phyloP scores from a whole-genome alignment of 2,888 invertebrate species.

The Drosophila suboccidentalis region DNA sequence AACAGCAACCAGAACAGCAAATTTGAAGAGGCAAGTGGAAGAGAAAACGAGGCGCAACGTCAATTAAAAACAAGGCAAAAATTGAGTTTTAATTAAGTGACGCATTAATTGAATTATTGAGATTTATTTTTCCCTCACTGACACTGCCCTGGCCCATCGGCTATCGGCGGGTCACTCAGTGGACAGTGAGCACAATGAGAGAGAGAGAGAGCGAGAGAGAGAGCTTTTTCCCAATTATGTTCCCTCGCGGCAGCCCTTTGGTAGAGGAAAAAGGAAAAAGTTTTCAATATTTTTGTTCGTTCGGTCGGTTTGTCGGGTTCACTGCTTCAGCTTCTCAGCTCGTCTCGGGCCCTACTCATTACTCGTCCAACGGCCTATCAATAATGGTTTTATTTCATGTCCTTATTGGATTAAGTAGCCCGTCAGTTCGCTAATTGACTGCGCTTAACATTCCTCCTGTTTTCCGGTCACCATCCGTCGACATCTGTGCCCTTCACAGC shows the following conservation, averaged over 20 bases:
- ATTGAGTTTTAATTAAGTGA: constrained; percentile 78
- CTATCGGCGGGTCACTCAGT: constrained; percentile 3
- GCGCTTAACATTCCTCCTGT: constrained; percentile 54
- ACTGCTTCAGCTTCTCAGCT: constrained; percentile 15
- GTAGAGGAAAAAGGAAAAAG: constrained; percentile 16
- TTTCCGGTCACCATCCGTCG: constrained; percentile 6
- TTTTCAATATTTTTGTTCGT: constrained; percentile 43
- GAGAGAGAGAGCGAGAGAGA: not conserved
- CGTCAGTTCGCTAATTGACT: constrained; percentile 71
- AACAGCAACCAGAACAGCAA: constrained; percentile 4
- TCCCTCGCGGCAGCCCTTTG: constrained; percentile 30
- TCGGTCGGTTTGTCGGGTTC: constrained; percentile 29
- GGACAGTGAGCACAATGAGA: constrained; percentile 9
- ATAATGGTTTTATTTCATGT: constrained; percentile 71
- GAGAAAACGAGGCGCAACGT: constrained; percentile 58
- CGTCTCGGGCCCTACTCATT: not conserved
- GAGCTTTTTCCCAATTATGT: constrained; percentile 48
- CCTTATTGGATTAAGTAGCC: constrained; percentile 75
- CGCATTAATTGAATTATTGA: constrained; percentile 78
- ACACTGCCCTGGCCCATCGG: not conserved
- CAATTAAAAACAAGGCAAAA: constrained; percentile 73
- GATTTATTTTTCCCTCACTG: constrained; percentile 63
- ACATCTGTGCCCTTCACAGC: not conserved
- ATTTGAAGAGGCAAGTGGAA: constrained; percentile 15
- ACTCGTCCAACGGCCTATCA: constrained; percentile 44